Percentiles rank a stretch among this genome's conserved stretches.
These are phyloP conservation scores for Erpornis zantholeuca DNA, from an alignment of 2,113 vertebrate genomes.

Conservation along the genomic window DNA sequence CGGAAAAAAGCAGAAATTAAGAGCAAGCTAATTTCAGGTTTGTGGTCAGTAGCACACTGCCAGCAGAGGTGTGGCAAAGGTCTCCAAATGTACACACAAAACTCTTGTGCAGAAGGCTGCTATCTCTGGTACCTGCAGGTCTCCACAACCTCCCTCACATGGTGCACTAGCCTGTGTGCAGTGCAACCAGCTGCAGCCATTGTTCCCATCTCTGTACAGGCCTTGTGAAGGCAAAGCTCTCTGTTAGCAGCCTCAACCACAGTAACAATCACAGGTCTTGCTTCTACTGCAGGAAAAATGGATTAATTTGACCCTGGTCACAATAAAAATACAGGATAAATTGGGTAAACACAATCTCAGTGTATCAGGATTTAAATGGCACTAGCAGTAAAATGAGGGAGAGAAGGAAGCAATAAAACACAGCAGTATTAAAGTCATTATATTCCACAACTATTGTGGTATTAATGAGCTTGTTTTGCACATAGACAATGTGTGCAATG, in stretches of 20 bases:
- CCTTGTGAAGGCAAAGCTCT: not conserved
- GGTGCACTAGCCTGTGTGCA: not conserved
- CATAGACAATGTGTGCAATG: not conserved
- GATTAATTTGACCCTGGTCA: not conserved
- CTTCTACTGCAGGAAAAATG: not conserved
- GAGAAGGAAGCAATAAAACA: not conserved
- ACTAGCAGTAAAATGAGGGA: not conserved
- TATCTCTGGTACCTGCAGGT: not conserved
- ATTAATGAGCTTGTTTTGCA: not conserved
- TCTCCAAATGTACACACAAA: not conserved
- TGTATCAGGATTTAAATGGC: not conserved
- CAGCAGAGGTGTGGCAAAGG: not conserved
- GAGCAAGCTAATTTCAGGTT: not conserved
- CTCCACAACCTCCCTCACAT: not conserved
- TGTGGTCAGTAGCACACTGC: not conserved
- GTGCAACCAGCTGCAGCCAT: not conserved
- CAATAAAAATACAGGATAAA: not conserved
- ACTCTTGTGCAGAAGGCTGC: accelerated
- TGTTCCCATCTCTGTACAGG: not conserved
- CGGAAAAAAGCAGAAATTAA: not conserved
- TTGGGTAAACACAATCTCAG: not conserved
- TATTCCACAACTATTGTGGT: not conserved
- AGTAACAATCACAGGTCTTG: not conserved
- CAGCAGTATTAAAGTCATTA: not conserved
- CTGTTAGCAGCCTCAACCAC: not conserved